A percentile compares a stretch with the other conserved stretches of the same genome.
These are phyloP conservation scores for Myzus persicae DNA, from an alignment of 1,140 invertebrate genomes.

Conservation along the genomic window DNA sequence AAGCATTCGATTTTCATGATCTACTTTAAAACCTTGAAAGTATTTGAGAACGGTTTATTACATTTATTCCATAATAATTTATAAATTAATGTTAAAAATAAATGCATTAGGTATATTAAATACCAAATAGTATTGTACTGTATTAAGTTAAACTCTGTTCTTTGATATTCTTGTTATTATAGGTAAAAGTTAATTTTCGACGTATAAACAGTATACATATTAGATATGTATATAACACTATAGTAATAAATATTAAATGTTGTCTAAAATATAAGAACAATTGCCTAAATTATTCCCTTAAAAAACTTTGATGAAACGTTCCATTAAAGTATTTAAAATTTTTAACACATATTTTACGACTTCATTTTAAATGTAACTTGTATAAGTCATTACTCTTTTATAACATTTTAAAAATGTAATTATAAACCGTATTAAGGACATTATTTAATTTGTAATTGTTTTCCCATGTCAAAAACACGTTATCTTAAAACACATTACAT, in stretches of 20 bases:
- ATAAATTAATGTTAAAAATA: not conserved
- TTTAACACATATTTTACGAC: not conserved
- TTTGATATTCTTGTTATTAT: not conserved
- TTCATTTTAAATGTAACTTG: not conserved
- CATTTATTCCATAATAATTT: not conserved
- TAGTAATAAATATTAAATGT: not conserved
- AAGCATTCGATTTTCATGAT: not conserved
- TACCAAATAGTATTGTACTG: not conserved
- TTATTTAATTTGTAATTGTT: slow-evolving; percentile 20
- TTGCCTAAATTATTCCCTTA: not conserved
- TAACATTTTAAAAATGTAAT: not conserved
- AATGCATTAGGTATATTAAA: not conserved
- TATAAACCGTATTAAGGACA: slow-evolving; percentile 17
- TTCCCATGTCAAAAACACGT: not conserved
- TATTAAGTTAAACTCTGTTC: not conserved
- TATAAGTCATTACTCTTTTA: not conserved
- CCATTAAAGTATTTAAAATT: not conserved
- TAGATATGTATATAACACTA: no score
- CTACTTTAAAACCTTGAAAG: not conserved
- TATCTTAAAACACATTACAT: slow-evolving; percentile 1
- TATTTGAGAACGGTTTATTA: not conserved
- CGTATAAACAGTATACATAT: not conserved
- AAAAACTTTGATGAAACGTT: not conserved
- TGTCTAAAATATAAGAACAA: not conserved
- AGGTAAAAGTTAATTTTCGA: not conserved